These are phyloP conservation scores for Trichoplusia ni DNA, from an alignment of 1,140 invertebrate species.

Conservation along the genomic window DNA sequence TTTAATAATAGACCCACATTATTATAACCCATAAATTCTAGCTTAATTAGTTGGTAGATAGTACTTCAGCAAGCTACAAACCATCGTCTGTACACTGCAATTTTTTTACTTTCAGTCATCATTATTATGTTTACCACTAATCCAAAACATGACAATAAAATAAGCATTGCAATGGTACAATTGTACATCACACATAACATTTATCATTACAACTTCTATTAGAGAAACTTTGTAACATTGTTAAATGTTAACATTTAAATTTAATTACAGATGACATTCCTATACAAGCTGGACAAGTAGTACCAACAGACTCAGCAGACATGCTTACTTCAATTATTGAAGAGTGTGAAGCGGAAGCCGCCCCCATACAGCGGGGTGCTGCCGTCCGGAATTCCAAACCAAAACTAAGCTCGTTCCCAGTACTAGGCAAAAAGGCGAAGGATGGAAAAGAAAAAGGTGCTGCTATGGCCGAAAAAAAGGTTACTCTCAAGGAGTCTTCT, in stretches of 20 bases:
- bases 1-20: neutral
- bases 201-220: too few relatives aligned
- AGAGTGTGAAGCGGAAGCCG: slow-evolving; percentile 70
- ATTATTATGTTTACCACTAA: too few relatives aligned
- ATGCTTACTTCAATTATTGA: slow-evolving; percentile 77
- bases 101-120: too few relatives aligned
- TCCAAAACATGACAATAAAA: too few relatives aligned
- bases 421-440: slow-evolving; percentile 77
- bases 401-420: slow-evolving; percentile 72
- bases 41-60: neutral
- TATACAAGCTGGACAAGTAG: slow-evolving; percentile 74
- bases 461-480: slow-evolving; percentile 65
- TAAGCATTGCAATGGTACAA: too few relatives aligned
- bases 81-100: neutral
- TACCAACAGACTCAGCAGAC: slow-evolving; percentile 69
- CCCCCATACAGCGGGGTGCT: slow-evolving; percentile 68
- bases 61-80: neutral
- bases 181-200: too few relatives aligned
- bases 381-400: slow-evolving; percentile 73
- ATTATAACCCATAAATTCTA: neutral
- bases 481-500: slow-evolving; percentile 69
- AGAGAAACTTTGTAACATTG: neutral
- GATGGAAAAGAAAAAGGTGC: slow-evolving; percentile 70
- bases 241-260: neutral
- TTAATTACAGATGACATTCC: slow-evolving; percentile 78